Percentiles rank a stretch among this genome's conserved stretches.
These are phyloP conservation scores for Cephus nigrinus DNA, from an alignment of 2,888 invertebrate genomes.

Conservation along the genomic window DNA sequence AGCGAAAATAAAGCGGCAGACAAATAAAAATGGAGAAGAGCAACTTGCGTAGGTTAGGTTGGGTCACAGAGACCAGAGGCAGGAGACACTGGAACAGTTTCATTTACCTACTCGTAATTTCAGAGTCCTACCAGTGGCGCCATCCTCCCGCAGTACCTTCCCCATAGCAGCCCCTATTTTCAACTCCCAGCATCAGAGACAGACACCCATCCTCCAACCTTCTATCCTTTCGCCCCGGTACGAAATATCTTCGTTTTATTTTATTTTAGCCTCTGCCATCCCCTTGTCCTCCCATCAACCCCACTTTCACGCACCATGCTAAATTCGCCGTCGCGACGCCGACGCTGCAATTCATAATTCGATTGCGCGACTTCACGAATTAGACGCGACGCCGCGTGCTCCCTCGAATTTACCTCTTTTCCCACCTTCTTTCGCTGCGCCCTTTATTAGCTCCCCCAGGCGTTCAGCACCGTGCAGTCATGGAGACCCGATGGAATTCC, in stretches of 20 bases:
- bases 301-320: background rate
- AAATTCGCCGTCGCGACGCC: background rate
- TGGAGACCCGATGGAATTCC: background rate
- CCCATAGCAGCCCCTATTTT: background rate
- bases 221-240: conserved; percentile 18
- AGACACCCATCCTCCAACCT: background rate
- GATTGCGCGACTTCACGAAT: background rate
- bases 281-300: too few relatives aligned
- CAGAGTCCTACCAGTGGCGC: conserved; percentile 27
- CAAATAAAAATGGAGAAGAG: conserved; percentile 39
- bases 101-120: conserved; percentile 49
- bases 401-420: background rate
- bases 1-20: conserved; percentile 40
- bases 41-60: conserved; percentile 22
- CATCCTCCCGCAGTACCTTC: background rate
- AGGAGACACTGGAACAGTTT: conserved; percentile 43
- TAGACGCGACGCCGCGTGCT: background rate
- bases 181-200: background rate
- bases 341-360: background rate
- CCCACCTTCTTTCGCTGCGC: background rate
- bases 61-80: conserved; percentile 23
- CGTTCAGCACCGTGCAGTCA: background rate
- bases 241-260: conserved; percentile 43
- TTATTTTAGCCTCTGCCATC: conserved; percentile 14
- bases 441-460: background rate